Evolutionary conservation across 2,888 invertebrate species (phyloP), one percentile per base, ranked within the genome.

Genomic region (Pheosia tremula): DNA sequence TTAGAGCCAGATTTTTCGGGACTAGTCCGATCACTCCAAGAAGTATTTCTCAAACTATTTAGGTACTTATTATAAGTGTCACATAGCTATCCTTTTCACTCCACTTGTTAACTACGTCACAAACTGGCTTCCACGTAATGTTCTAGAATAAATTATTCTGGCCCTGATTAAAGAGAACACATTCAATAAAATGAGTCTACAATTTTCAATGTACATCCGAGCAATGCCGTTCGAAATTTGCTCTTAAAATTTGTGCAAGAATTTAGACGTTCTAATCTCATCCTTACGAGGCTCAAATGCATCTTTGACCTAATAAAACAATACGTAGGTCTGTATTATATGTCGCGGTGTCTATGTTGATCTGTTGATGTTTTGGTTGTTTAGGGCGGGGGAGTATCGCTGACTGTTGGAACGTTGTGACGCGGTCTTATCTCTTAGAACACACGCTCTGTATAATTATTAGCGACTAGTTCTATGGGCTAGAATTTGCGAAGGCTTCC

Each of bases 401-500:
- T 9, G 43, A n/a, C 71, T 71, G 78, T 75, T 74, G 68, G 80
- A 55, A 80, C 73, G 76, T 74, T 78, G 74, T 81, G 70, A 74
- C 84, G 24, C 24, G 24, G 24, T 85, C 89, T 93, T 93, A 94
- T 94, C 93, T 85, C 86, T 79, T 79, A 81, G 80, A 83, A 82
- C 90, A 89, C 89, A 91, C 90, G 82, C 89, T 84, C 83, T 89
- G 92, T 90, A 87, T 93, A 91, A 92, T 93, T 90, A 91, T 88
- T 87, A 84, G 82, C 81, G 85, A 83, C 87, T n/a, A 55, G 83
- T 77, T 85, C 78, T 85, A 84, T 24, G 24, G 77, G 78, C 84
- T 80, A 83, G 79, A 77, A 77, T 59, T 72, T 71, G 72, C 66
- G 70, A 74, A 77, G 72, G 76, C 78, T 73, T 70, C 74, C 68